These are phyloP conservation scores for Meandrusa payeni DNA, from an alignment of 2,888 invertebrate genomes.

Conservation along the genomic window DNA sequence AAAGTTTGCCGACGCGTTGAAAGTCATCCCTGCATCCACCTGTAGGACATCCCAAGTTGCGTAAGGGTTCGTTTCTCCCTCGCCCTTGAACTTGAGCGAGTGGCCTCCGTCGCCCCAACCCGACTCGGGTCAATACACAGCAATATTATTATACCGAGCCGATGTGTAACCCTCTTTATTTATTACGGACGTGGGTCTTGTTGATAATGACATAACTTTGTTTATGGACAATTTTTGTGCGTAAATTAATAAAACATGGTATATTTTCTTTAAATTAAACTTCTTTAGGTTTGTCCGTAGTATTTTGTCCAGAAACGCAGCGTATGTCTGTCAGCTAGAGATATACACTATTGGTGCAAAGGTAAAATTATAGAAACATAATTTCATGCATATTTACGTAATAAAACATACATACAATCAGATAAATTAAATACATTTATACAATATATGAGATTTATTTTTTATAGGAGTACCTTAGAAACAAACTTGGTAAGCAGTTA, in stretches of 20 bases:
- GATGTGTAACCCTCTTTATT: conserved; percentile 37
- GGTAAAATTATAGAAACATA: too few relatives aligned
- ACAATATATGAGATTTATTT: too few relatives aligned
- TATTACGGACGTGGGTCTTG: conserved; percentile 17
- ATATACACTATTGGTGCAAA: too few relatives aligned
- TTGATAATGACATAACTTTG: conserved; percentile 20
- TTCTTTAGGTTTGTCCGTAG: too few relatives aligned
- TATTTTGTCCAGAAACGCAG: too few relatives aligned
- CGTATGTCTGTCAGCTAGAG: too few relatives aligned
- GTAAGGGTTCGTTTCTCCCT: conserved; percentile 44
- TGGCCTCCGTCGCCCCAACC: conserved; percentile 43
- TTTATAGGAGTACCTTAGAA: too few relatives aligned
- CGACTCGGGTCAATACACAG: conserved; percentile 54
- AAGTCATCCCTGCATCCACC: conserved; percentile 36
- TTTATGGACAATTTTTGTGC: conserved; percentile 6
- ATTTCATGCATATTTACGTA: too few relatives aligned
- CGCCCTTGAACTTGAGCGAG: conserved; percentile 53
- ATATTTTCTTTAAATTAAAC: too few relatives aligned
- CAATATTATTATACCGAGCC: conserved; percentile 39
- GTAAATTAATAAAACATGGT: neutral
- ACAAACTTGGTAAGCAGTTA: too few relatives aligned
- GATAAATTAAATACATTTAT: too few relatives aligned
- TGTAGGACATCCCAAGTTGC: conserved; percentile 42
- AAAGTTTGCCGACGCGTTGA: conserved; percentile 13
- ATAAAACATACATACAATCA: too few relatives aligned